These are phyloP conservation scores for Triops cancriformis DNA, from an alignment of 1,140 invertebrate genomes.

Conservation along the genomic window DNA sequence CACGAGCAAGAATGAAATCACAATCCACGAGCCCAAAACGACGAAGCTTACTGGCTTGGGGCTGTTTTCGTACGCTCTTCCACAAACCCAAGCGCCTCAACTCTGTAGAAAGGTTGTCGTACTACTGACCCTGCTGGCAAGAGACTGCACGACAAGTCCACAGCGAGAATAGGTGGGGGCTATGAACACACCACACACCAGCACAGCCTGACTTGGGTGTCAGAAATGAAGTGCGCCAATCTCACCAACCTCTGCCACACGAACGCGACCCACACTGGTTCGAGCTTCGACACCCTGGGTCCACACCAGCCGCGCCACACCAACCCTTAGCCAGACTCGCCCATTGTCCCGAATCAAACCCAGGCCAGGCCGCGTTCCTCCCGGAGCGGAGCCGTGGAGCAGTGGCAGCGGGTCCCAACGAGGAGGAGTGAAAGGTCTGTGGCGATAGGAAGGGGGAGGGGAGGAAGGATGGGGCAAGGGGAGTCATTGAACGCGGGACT, in stretches of 20 bases:
- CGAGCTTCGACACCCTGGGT: conserved; percentile 11
- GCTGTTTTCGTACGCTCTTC: not conserved
- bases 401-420: not conserved
- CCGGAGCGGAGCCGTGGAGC: no score
- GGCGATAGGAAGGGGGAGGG: not conserved
- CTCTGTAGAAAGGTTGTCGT: conserved; percentile 4
- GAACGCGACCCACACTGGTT: conserved; percentile 12
- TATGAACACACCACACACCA: not conserved
- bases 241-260: conserved; percentile 8
- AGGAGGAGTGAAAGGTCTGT: not conserved
- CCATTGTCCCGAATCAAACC: not conserved
- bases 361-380: not conserved
- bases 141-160: conserved; percentile 12
- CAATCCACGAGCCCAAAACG: no score
- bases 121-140: not conserved
- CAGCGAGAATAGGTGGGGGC: conserved; percentile 6
- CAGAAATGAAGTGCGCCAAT: conserved; percentile 13
- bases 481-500: not conserved
- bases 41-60: no score
- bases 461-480: not conserved
- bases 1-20: no score
- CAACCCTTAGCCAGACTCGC: conserved; percentile 3
- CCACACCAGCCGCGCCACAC: conserved; percentile 5
- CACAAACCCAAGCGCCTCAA: not conserved
- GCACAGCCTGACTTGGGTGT: conserved; percentile 1